These are phyloP conservation scores for Limnothrissa miodon DNA, from an alignment of 2,113 vertebrate species.

Conservation along the genomic window DNA sequence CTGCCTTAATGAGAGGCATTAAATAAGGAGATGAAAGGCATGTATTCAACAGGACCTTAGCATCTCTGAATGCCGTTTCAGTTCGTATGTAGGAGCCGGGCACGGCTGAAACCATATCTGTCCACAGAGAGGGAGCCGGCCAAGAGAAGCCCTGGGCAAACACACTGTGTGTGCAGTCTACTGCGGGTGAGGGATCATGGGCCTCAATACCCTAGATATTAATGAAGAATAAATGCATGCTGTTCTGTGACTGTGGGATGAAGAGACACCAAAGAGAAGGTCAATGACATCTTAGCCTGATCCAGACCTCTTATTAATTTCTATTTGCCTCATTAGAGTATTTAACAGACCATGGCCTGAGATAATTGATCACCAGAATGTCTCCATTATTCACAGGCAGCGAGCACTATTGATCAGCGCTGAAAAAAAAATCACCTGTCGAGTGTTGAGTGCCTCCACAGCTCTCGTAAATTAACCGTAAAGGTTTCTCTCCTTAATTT, in stretches of 20 bases:
- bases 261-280: not conserved
- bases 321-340: constrained; percentile 6
- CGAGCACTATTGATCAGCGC: not conserved
- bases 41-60: constrained; percentile 2
- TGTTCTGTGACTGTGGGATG: not conserved
- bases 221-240: not conserved
- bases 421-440: constrained; percentile 5
- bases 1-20: not conserved
- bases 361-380: constrained; percentile 14
- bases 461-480: not conserved
- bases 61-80: constrained; percentile 11
- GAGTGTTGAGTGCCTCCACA: not conserved
- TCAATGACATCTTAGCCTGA: not conserved
- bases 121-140: not conserved
- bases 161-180: not conserved
- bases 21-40: not conserved
- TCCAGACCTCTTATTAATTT: constrained; percentile 10
- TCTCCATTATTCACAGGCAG: not conserved
- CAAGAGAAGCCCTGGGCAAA: not conserved
- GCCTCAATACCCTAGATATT: not conserved
- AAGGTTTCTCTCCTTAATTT: constrained; percentile 1
- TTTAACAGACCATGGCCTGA: not conserved
- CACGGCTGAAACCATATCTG: constrained; percentile 4
- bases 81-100: not conserved
- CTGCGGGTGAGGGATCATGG: not conserved